A percentile compares a stretch with the other conserved stretches of the same genome.
Evolutionary conservation across 2,888 invertebrate species (phyloP).

Genomic region (Pecten maximus): DNA sequence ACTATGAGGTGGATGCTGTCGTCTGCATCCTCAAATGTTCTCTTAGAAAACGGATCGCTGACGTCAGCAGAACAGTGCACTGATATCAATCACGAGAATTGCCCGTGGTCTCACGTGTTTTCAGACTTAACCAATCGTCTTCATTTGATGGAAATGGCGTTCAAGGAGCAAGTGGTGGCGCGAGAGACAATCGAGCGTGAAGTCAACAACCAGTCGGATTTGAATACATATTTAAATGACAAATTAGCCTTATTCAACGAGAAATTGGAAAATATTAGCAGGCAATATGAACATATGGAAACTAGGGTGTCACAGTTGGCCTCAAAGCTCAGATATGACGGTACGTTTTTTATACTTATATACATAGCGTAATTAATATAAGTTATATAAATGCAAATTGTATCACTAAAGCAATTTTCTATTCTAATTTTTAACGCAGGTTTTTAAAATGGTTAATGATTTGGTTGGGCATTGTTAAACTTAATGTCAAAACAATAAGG

Average conservation of each 20-base stretch:
- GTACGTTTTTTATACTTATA: not conserved
- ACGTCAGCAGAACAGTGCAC: slow-evolving; percentile 45
- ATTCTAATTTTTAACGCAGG: too few relatives aligned
- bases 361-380: too few relatives aligned
- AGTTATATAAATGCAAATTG: too few relatives aligned
- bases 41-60: slow-evolving; percentile 36
- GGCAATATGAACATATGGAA: slow-evolving; percentile 59
- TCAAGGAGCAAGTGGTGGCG: slow-evolving; percentile 75
- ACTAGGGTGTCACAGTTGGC: slow-evolving; percentile 54
- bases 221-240: slow-evolving; percentile 64
- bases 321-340: slow-evolving; percentile 51
- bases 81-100: slow-evolving; percentile 51
- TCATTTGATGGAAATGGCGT: slow-evolving; percentile 73
- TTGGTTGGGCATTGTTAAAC: too few relatives aligned
- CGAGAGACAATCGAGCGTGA: slow-evolving; percentile 71
- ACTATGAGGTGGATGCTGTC: slow-evolving; percentile 61
- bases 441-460: too few relatives aligned
- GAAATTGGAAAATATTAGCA: slow-evolving; percentile 64
- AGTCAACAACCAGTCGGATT: slow-evolving; percentile 72
- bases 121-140: slow-evolving; percentile 72
- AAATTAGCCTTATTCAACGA: slow-evolving; percentile 65
- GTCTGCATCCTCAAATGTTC: slow-evolving; percentile 47
- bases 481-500: too few relatives aligned
- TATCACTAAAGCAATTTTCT: too few relatives aligned
- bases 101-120: slow-evolving; percentile 63